Evolutionary conservation across 2,888 invertebrate genomes (phyloP).

Genomic region (Temnothorax unifasciatus): DNA sequence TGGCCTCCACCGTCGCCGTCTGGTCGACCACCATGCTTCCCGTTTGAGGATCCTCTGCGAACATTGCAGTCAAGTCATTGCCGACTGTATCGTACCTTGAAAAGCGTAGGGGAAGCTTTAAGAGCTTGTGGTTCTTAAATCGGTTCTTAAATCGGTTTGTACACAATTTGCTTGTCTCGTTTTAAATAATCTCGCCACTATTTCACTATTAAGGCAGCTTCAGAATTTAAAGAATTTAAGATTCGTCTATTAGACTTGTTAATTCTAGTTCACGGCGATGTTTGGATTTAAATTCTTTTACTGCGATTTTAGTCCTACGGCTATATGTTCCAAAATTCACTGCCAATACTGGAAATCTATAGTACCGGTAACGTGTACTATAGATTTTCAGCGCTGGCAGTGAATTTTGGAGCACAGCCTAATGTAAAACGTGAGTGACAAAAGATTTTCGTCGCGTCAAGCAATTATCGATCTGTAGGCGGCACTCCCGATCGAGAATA

Average conservation of each 20-base stretch:
- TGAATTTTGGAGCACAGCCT: too few species aligned
- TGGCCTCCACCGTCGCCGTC: constrained; percentile 85
- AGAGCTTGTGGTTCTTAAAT: background rate
- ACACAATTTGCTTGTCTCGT: background rate
- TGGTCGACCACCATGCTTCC: constrained; percentile 77
- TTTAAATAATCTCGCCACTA: background rate
- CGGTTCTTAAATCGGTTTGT: background rate
- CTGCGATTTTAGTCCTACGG: background rate
- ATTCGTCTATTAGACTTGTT: background rate
- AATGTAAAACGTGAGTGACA: background rate
- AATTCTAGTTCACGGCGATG: background rate
- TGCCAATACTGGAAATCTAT: too few species aligned
- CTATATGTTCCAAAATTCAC: too few species aligned
- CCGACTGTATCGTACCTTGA: constrained; percentile 29
- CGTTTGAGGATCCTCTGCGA: constrained; percentile 72
- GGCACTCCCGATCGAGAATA: background rate
- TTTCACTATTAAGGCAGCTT: background rate
- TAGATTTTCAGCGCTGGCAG: too few species aligned
- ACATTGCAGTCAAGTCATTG: constrained; percentile 38
- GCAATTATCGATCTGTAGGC: constrained; percentile 24
- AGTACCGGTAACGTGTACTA: too few species aligned
- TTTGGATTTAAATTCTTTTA: background rate
- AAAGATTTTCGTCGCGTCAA: background rate
- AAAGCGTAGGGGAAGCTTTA: constrained; percentile 10
- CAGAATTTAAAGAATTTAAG: background rate